Evolutionary conservation across 2,888 invertebrate genomes (phyloP), one percentile per base, ranked within the genome.

Genomic region (Mesorhabditis belari): DNA sequence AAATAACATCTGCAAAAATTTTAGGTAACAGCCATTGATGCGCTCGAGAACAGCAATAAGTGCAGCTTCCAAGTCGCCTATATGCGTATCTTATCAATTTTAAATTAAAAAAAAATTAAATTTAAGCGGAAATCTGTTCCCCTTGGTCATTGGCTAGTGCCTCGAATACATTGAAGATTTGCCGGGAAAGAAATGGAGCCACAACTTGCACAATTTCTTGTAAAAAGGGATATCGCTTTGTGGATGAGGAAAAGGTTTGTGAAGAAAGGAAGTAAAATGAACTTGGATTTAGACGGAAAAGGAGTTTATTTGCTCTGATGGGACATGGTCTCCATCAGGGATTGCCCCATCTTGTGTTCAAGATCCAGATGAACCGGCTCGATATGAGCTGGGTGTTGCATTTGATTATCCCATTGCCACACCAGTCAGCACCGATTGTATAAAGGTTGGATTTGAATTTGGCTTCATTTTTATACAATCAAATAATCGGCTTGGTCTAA

Each of bases 311-410:
- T 73, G 73, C 26, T 58, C 61, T 23, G 80, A 81, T n/a, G 87
- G 88, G 55, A 86, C 88, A 63, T 93, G 93, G 93, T 86, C 87
- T 9, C 93, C 94, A 2, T 87, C 88, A 2, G 89, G 90, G 6
- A 89, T 92, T 54, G 92, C 93, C 24, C 93, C 93, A 0, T 92
- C 93, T 79, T 94, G 94, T 82, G 92, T 94, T 24, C 91, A 92
- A 3, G 91, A 92, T 75, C 77, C 79, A 2, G 66, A 76, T 64
- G 80, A 81, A 54, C 81, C 81, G 3, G 81, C 81, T 3, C 74
- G 77, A n/a, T 81, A 80, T 64, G 75, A 80, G 52, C 64, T 81
- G 49, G 71, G 71, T 25, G 77, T 77, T 9, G 64, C 76, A 2
- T 63, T 81, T 35, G 63, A 63, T 29, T 81, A 81, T 53, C 74